Conservation (phyloP, 2,888 invertebrate genomes). For the Pammene aurita region DNA sequence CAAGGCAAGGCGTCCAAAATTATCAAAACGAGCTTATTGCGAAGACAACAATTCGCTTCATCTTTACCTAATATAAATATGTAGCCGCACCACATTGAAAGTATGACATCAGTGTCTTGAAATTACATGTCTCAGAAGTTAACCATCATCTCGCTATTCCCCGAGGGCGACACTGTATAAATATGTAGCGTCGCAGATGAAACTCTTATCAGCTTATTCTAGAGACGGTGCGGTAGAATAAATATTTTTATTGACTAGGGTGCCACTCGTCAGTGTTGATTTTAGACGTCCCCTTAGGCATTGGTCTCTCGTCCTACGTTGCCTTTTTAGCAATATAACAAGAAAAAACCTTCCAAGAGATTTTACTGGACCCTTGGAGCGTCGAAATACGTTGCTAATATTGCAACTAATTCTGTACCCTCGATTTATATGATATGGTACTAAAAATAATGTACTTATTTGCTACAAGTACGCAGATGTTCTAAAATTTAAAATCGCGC, state of each 20-base stretch:
- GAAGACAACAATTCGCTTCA: too few relatives aligned
- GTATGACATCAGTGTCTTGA: not conserved
- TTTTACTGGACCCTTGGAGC: too few relatives aligned
- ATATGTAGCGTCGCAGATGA: not conserved
- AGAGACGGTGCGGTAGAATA: constrained; percentile 43
- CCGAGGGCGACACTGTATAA: not conserved
- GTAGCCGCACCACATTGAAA: not conserved
- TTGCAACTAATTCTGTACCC: too few relatives aligned
- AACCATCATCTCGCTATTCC: not conserved
- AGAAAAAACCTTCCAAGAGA: not conserved
- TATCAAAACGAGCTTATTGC: too few relatives aligned
- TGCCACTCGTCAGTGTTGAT: constrained; percentile 8
- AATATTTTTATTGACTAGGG: constrained; percentile 48
- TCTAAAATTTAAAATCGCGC: not conserved
- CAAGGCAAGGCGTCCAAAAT: too few relatives aligned
- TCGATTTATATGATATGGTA: too few relatives aligned
- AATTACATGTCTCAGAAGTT: not conserved
- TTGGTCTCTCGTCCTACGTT: not conserved
- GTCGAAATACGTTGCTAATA: too few relatives aligned
- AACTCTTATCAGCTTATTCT: constrained; percentile 19
- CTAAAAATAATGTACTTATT: too few relatives aligned
- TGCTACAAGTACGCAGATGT: too few relatives aligned
- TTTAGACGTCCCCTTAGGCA: constrained; percentile 3
- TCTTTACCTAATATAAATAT: too few relatives aligned
- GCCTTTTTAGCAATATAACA: not conserved